Conservation (phyloP, 1,140 invertebrate genomes). For the Phocides pigmalion region DNA sequence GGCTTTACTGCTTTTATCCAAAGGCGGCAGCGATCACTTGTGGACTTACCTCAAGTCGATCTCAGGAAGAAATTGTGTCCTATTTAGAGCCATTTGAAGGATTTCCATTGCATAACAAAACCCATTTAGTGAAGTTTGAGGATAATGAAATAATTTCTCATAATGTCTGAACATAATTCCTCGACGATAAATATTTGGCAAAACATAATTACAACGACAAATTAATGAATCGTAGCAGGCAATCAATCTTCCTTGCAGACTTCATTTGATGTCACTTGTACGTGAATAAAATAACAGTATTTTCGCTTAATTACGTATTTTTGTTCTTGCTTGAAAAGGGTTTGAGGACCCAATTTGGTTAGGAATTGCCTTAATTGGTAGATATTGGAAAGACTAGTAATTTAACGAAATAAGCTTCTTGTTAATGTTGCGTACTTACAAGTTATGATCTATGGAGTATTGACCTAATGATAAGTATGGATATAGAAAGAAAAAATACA, state of each 20-base stretch:
- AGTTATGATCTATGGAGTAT: too few relatives aligned
- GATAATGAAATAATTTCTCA: not conserved
- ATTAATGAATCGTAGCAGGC: slow-evolving; percentile 26
- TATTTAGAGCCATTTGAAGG: too few relatives aligned
- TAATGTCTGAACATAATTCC: not conserved
- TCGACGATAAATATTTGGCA: slow-evolving; percentile 10
- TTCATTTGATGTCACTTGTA: slow-evolving; percentile 28
- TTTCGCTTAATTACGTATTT: slow-evolving; percentile 27
- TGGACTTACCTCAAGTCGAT: too few relatives aligned
- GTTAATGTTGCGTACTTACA: not conserved
- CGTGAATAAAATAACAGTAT: slow-evolving; percentile 33
- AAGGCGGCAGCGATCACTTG: too few relatives aligned
- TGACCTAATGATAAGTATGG: too few relatives aligned
- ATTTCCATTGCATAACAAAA: too few relatives aligned
- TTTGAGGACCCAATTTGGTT: slow-evolving; percentile 24
- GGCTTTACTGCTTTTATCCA: too few relatives aligned
- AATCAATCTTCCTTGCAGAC: slow-evolving; percentile 31
- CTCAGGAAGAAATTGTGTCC: too few relatives aligned
- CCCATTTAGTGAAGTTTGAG: too few relatives aligned
- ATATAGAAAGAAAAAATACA: too few relatives aligned
- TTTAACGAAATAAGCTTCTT: not conserved
- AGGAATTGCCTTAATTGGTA: slow-evolving; percentile 14
- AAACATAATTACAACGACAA: slow-evolving; percentile 23
- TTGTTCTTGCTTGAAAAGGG: slow-evolving; percentile 29
- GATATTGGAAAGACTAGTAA: not conserved